These are phyloP conservation scores for Nomada flava DNA, from an alignment of 2,888 invertebrate genomes.

Conservation along the genomic window DNA sequence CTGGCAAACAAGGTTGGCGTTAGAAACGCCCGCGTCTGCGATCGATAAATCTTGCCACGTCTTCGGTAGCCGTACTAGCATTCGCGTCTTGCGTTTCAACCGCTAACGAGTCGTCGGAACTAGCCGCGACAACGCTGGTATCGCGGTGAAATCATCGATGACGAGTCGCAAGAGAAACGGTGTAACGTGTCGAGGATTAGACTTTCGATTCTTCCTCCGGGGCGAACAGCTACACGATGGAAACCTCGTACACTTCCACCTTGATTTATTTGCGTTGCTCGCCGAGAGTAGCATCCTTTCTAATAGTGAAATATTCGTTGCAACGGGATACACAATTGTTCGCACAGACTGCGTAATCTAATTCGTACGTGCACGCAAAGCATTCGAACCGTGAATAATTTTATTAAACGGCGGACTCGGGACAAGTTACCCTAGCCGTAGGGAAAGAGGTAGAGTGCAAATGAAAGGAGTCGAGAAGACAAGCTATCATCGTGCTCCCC, in stretches of 20 bases:
- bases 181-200: conserved; percentile 44
- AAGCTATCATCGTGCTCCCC: background rate
- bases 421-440: too few species aligned
- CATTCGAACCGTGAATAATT: too few species aligned
- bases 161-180: conserved; percentile 67
- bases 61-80: background rate
- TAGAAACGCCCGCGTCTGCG: background rate
- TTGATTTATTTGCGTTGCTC: background rate
- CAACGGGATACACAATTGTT: too few species aligned
- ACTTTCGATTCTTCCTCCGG: conserved; percentile 68
- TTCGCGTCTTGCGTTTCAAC: background rate
- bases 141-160: conserved; percentile 75
- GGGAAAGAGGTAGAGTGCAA: background rate
- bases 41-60: background rate
- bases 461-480: background rate
- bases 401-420: too few species aligned
- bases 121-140: conserved; percentile 18
- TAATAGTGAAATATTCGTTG: too few species aligned
- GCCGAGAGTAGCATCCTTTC: too few species aligned
- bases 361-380: too few species aligned
- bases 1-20: too few species aligned
- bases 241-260: background rate
- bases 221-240: background rate
- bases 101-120: conserved; percentile 8
- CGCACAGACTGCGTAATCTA: too few species aligned